Conservation (phyloP, 35 echinoderm and acorn worm genomes). For the Ophiothrix spiculata region DNA sequence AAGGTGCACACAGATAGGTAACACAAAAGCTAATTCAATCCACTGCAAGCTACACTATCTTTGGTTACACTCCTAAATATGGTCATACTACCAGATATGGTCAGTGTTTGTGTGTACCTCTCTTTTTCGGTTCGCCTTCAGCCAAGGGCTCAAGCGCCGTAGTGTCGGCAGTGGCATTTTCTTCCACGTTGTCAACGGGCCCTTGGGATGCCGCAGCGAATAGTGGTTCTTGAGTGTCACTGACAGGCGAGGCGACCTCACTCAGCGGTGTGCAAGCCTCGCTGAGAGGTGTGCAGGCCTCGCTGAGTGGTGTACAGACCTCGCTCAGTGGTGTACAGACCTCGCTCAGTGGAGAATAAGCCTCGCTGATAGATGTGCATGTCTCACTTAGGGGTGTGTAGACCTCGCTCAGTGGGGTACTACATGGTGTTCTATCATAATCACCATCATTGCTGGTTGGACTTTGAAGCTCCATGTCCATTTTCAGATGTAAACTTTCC, state of each 20-base stretch:
- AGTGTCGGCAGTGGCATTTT: no score
- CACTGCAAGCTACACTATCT: not conserved
- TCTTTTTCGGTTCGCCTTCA: not conserved
- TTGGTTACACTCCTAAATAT: not conserved
- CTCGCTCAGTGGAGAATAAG: not conserved
- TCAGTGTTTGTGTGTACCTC: not conserved
- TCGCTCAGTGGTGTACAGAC: no score
- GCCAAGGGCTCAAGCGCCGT: not conserved
- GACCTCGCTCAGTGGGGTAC: not conserved
- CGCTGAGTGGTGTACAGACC: no score
- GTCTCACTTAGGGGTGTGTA: not conserved
- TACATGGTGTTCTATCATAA: slow-evolving; percentile 1
- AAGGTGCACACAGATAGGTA: slow-evolving; percentile 7
- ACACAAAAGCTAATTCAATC: not conserved
- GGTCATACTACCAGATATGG: not conserved
- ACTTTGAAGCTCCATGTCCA: not conserved
- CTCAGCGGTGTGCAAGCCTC: no score
- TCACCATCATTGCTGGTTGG: not conserved
- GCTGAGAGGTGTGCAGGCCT: no score
- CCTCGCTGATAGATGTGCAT: not conserved
- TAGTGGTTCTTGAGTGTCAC: not conserved
- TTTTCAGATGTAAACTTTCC: not conserved
- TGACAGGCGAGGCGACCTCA: not conserved
- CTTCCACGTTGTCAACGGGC: not conserved
- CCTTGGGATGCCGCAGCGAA: not conserved